A percentile compares a stretch with the other conserved stretches of the same genome.
phyloP scores from a whole-genome alignment of 2,113 vertebrate species.

The Sarotherodon lohbergeri region DNA sequence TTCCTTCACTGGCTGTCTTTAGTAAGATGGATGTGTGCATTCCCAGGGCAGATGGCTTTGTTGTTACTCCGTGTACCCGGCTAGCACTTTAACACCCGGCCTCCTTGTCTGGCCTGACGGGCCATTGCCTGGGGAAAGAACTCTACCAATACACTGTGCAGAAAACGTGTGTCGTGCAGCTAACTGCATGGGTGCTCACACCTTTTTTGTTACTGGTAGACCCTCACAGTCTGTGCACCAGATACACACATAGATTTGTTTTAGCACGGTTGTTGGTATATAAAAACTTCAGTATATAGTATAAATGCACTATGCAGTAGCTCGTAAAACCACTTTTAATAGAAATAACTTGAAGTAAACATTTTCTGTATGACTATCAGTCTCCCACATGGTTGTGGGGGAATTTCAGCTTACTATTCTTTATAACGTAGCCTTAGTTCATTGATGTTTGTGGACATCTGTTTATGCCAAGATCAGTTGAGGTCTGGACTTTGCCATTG shows the following conservation, averaged over 20 bases:
- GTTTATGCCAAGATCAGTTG: not conserved
- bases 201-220: slow-evolving; percentile 8
- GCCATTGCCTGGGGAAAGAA: slow-evolving; percentile 54
- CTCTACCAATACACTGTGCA: slow-evolving; percentile 19
- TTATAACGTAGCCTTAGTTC: not conserved
- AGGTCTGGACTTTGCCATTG: not conserved
- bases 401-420: not conserved
- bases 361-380: not conserved
- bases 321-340: not conserved
- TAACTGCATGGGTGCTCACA: slow-evolving; percentile 48
- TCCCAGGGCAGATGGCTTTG: slow-evolving; percentile 68
- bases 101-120: slow-evolving; percentile 61
- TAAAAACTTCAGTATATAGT: not conserved
- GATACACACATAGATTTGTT: slow-evolving; percentile 20
- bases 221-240: slow-evolving; percentile 9
- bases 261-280: not conserved
- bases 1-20: slow-evolving; percentile 41
- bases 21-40: slow-evolving; percentile 69
- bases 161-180: slow-evolving; percentile 34
- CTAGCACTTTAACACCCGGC: slow-evolving; percentile 62
- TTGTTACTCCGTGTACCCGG: slow-evolving; percentile 58
- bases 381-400: not conserved
- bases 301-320: not conserved
- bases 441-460: not conserved
- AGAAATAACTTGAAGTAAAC: not conserved